These are phyloP conservation scores for Synanthedon formicaeformis DNA, from an alignment of 2,888 invertebrate genomes.

Conservation along the genomic window DNA sequence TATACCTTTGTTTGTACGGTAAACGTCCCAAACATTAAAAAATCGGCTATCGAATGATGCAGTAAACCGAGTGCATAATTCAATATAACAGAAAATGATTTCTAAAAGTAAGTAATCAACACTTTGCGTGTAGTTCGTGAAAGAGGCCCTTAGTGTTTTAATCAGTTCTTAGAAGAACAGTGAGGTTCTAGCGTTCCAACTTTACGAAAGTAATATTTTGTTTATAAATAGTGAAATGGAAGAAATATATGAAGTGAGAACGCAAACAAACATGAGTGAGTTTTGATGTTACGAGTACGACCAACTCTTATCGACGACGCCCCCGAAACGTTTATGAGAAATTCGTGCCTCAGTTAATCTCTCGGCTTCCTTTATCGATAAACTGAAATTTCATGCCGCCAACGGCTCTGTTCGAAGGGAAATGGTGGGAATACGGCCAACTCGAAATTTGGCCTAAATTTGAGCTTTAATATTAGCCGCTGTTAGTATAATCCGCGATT, in stretches of 20 bases:
- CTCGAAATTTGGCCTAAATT: neutral
- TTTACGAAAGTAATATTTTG: no score
- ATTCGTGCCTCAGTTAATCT: constrained; percentile 59
- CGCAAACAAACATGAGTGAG: neutral
- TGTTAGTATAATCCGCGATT: neutral
- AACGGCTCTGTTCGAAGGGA: constrained; percentile 21
- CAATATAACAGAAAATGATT: no score
- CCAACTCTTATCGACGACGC: constrained; percentile 30
- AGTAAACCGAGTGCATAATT: no score
- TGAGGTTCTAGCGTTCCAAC: no score
- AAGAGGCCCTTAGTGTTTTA: no score
- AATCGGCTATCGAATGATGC: no score
- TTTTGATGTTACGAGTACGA: neutral
- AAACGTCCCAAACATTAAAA: no score
- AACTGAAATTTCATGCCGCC: constrained; percentile 41
- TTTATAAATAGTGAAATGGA: neutral
- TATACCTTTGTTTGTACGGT: no score
- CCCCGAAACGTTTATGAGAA: constrained; percentile 55
- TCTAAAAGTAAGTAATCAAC: no score
- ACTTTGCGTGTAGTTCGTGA: no score
- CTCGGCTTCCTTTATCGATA: constrained; percentile 55
- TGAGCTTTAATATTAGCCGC: neutral
- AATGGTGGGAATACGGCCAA: constrained; percentile 11
- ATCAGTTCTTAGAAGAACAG: no score
- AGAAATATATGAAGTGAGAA: neutral